Evolutionary conservation across 2,888 invertebrate genomes (phyloP).

Genomic region (Oegoconia quadripuncta): DNA sequence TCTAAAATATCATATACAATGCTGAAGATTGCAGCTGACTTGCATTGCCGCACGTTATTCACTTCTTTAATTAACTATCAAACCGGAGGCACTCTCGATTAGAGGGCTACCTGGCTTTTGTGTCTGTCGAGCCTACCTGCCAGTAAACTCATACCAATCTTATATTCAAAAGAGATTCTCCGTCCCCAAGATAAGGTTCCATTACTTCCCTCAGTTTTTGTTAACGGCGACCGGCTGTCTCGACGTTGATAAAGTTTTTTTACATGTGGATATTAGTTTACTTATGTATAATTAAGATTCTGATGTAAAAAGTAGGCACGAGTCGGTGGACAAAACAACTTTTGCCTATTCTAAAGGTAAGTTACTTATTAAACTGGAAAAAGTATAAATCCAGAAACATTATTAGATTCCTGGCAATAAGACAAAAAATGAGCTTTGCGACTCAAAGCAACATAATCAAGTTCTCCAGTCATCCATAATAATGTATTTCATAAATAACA

Average conservation of each 20-base stretch:
- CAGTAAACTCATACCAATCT: conserved; percentile 22
- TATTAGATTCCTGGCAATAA: conserved; percentile 7
- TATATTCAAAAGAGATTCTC: conserved; percentile 12
- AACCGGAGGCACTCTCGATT: conserved; percentile 72
- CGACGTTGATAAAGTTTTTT: conserved; percentile 61
- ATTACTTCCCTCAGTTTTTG: conserved; percentile 13
- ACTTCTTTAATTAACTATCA: conserved; percentile 77
- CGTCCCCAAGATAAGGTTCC: conserved; percentile 29
- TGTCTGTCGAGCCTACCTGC: conserved; percentile 46
- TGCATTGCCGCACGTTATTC: conserved; percentile 69
- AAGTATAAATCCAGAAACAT: background rate
- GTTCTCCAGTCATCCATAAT: conserved; percentile 48
- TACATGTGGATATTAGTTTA: conserved; percentile 47
- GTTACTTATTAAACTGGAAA: background rate
- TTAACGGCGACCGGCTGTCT: conserved; percentile 67
- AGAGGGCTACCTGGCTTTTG: conserved; percentile 73
- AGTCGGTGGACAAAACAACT: background rate
- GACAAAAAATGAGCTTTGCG: conserved; percentile 1
- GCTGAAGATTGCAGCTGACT: conserved; percentile 70
- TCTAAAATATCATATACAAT: conserved; percentile 34
- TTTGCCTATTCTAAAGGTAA: background rate
- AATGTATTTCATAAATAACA: conserved; percentile 56
- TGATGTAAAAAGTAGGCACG: conserved; percentile 29
- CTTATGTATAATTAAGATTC: conserved; percentile 45
- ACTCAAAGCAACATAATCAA: conserved; percentile 40